These are phyloP conservation scores for Cryptotermes secundus DNA, from an alignment of 1,140 invertebrate genomes.

Conservation along the genomic window DNA sequence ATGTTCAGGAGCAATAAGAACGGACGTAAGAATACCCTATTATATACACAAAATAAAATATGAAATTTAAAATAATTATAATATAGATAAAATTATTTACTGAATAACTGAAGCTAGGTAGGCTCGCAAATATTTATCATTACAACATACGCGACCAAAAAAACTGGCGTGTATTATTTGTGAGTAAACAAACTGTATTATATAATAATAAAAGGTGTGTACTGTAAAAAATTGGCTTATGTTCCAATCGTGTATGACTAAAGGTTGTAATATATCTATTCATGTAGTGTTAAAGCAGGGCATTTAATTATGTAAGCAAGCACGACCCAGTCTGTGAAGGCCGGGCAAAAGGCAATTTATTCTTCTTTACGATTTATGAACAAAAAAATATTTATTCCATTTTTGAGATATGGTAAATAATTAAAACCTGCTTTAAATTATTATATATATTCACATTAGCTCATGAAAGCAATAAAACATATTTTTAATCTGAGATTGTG, in stretches of 20 bases:
- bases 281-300: conserved; percentile 1
- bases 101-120: neutral
- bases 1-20: neutral
- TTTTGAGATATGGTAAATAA: conserved; percentile 13
- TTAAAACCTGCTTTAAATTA: conserved; percentile 26
- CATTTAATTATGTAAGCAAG: neutral
- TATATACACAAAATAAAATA: neutral
- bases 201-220: conserved; percentile 3
- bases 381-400: neutral
- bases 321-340: neutral
- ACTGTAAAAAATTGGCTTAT: neutral
- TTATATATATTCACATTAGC: conserved; percentile 29
- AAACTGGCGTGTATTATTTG: neutral
- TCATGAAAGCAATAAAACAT: conserved; percentile 29
- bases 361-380: conserved; percentile 8
- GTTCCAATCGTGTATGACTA: neutral
- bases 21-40: neutral
- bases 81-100: neutral
- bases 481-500: conserved; percentile 23
- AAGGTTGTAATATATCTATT: conserved; percentile 10
- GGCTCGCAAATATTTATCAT: neutral
- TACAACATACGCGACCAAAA: neutral
- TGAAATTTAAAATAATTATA: neutral
- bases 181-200: conserved; percentile 11
- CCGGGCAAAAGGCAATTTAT: neutral